Evolutionary conservation across 2,797 vertebrate genomes (phyloP), one percentile per base, ranked within the genome.

Genomic region (Melopsittacus undulatus): DNA sequence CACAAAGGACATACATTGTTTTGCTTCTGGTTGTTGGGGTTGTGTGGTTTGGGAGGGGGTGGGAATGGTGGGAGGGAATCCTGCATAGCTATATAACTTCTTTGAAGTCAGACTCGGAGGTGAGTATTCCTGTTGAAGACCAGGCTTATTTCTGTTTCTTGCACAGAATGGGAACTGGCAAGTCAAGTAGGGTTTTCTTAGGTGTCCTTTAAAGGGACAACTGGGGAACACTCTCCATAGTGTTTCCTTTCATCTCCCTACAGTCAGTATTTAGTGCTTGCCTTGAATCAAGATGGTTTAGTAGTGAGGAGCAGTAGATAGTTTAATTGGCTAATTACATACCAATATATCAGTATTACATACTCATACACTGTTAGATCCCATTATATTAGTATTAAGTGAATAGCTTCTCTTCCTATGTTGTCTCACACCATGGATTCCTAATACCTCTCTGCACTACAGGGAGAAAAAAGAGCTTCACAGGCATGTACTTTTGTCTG

Each of bases 221-320:
- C 7, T 56, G 46, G 27, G 36, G 34, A 83, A 5, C 16, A 4
- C 30, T 74, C n/a, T 15, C 0, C 4, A 0, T 4, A 13, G 30
- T 36, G 34, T 36, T 70, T 56, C 18, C 72, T 72, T 34, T 64
- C 32, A 30, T 40, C 17, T 49, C 30, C 54, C 36, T 36, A 1
- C 36, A 36, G 17, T 18, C 38, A 49, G 38, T 16, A 3, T 61
- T 48, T 7, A 18, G 18, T 10, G 22, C 63, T 75, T 69, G 59
- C 32, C 49, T 61, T 49, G 23, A 46, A 9, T 20, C 34, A 34
- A 61, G 11, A 14, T 30, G 61, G 10, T 9, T 89, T 69, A 59
- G 7, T 54, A 38, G 17, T 62, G 77, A 66, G 0, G 0, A 80
- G 16, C 30, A 22, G 42, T 29, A 30, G 3, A 32, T 30, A 49